A percentile compares a stretch with the other conserved stretches of the same genome.
phyloP scores from a whole-genome alignment of 1,140 invertebrate genomes.

The Babylonia areolata region DNA sequence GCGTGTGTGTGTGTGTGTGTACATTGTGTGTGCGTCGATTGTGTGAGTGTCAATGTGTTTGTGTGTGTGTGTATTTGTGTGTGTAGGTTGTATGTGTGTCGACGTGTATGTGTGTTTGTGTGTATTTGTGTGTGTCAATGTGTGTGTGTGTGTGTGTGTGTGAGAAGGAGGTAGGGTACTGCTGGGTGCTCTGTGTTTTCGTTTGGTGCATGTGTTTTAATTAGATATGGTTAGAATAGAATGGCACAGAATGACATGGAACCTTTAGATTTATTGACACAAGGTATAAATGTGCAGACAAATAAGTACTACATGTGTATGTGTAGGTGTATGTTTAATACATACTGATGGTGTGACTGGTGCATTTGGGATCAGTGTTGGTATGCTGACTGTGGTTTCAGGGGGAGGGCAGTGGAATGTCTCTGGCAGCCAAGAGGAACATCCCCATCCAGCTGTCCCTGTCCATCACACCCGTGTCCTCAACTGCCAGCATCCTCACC shows the following conservation, averaged over 20 bases:
- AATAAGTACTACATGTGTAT: too few species aligned
- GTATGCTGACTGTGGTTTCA: conserved; percentile 1
- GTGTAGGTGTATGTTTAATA: too few species aligned
- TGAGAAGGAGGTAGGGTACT: too few species aligned
- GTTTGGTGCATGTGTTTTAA: too few species aligned
- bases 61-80: not conserved
- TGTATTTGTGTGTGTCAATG: not conserved
- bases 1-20: not conserved
- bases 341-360: too few species aligned
- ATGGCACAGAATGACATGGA: too few species aligned
- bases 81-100: not conserved
- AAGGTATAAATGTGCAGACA: too few species aligned
- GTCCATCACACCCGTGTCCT: conserved; percentile 56
- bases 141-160: too few species aligned
- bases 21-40: not conserved
- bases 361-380: not conserved
- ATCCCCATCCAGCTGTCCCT: conserved; percentile 68
- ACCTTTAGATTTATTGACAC: too few species aligned
- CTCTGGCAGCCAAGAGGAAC: conserved; percentile 57
- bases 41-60: not conserved
- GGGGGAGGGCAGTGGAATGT: conserved; percentile 41
- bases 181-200: too few species aligned
- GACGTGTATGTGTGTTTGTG: not conserved
- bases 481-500: conserved; percentile 28
- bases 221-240: too few species aligned